Conservation (phyloP, 2,797 vertebrate species). For the Enteromius fasciolatus region DNA sequence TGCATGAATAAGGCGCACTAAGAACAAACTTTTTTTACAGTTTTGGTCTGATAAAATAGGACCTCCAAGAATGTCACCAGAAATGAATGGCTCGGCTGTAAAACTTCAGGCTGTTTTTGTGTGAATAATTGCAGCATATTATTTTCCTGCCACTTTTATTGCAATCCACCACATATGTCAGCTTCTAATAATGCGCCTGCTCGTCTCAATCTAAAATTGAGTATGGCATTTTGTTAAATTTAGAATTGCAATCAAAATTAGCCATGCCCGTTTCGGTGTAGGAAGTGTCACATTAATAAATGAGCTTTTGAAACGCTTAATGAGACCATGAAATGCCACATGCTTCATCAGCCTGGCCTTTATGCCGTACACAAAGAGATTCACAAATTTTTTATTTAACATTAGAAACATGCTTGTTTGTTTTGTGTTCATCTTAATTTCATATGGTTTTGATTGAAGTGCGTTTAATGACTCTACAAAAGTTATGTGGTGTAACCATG, state of each 20-base stretch:
- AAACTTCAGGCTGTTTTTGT: conserved; percentile 18
- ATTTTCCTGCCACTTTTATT: conserved; percentile 24
- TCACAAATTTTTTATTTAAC: conserved; percentile 30
- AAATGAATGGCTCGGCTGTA: not conserved
- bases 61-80: not conserved
- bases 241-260: conserved; percentile 24
- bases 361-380: conserved; percentile 1
- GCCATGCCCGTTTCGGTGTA: not conserved
- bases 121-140: conserved; percentile 15
- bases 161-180: not conserved
- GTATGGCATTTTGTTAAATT: conserved; percentile 23
- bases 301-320: conserved; percentile 14
- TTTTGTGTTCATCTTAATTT: not conserved
- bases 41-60: not conserved
- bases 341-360: conserved; percentile 12
- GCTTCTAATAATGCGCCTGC: not conserved
- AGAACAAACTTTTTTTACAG: not conserved
- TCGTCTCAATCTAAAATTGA: conserved; percentile 13
- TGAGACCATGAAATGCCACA: conserved; percentile 6
- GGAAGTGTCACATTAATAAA: conserved; percentile 24
- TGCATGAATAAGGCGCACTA: not conserved
- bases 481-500: not conserved
- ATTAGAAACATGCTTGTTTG: not conserved
- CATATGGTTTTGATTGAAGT: not conserved
- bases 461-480: not conserved